Evolutionary conservation across 2,113 vertebrate species (phyloP), one percentile per base, ranked within the genome.

Genomic region (Sterrhoptilus dennistouni): DNA sequence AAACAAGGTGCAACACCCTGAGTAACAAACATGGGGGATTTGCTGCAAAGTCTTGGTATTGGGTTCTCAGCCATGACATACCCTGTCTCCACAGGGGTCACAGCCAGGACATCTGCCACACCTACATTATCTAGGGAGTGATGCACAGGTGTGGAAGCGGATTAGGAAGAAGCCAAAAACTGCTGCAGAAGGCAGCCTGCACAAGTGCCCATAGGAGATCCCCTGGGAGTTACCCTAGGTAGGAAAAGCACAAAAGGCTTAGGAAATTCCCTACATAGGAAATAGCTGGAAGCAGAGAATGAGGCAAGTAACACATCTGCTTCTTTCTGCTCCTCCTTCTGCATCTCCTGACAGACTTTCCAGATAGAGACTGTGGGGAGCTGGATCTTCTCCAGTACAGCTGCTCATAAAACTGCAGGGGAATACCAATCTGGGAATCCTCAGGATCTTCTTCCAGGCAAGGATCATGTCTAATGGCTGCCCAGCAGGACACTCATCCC

Each of bases 251-350:
- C 56, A 95, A 86, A 75, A 83, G 42, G 38, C 42, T 95, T 85
- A 90, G 86, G 89, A 96, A 95, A 95, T 74, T 75, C 95, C 95
- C 94, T 75, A 27, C 80, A 33, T 1, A 38, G 80, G 80, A 95
- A 92, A 81, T 31, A 92, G 76, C 76, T 93, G 80, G 95, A 93
- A 95, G 76, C 3, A 2, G 76, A 69, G 23, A 42, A 54, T 35
- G 25, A n/a, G 40, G 52, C 42, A 87, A 90, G 27, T 56, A 77
- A 54, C 60, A 89, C 47, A 80, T 28, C 12, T 90, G 83, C 71
- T 88, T 74, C 68, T 94, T 86, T 76, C 59, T 52, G 8, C 45
- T 93, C 75, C 8, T 24, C 7, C 27, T 83, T 90, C 77, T 65
- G 38, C 38, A 52, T 77, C 56, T 61, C 68, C 38, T 1, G 1